Percentiles rank a stretch among this genome's conserved stretches.
phyloP scores from a whole-genome alignment of 2,797 vertebrate species.

The Acanthopagrus latus region DNA sequence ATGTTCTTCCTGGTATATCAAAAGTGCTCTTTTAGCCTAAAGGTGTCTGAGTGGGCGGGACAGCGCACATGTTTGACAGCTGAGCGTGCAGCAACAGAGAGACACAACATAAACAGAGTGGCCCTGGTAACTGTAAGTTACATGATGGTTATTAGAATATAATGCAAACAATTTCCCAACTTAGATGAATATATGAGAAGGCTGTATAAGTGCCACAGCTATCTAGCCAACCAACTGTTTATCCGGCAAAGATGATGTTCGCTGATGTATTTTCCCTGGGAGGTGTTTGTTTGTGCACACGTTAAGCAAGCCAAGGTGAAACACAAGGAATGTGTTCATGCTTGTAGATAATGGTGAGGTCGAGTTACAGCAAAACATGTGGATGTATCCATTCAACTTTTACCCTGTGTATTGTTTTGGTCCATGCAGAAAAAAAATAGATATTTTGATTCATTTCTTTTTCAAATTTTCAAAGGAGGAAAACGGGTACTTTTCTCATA shows the following conservation, averaged over 20 bases:
- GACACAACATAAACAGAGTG: constrained; percentile 31
- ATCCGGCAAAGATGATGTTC: background rate
- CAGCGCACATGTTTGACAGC: constrained; percentile 28
- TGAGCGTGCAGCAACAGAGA: constrained; percentile 1
- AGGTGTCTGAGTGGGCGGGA: constrained; percentile 15
- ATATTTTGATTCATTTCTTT: background rate
- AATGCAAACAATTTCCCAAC: background rate
- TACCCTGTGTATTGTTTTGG: background rate
- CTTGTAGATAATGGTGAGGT: background rate
- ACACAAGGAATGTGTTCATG: background rate
- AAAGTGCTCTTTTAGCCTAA: constrained; percentile 30
- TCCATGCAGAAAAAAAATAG: background rate
- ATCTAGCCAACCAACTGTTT: background rate
- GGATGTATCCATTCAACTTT: background rate
- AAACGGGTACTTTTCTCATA: background rate
- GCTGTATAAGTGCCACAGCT: background rate
- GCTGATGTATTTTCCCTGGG: background rate
- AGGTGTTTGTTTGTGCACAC: background rate
- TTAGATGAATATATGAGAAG: background rate
- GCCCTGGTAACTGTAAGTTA: background rate
- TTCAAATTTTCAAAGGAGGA: background rate
- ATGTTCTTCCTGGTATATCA: background rate
- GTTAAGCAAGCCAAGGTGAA: constrained; percentile 9
- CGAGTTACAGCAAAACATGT: background rate
- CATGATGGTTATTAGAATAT: background rate